phyloP scores from a whole-genome alignment of 2,888 invertebrate species.

The Diarsia dahlii region DNA sequence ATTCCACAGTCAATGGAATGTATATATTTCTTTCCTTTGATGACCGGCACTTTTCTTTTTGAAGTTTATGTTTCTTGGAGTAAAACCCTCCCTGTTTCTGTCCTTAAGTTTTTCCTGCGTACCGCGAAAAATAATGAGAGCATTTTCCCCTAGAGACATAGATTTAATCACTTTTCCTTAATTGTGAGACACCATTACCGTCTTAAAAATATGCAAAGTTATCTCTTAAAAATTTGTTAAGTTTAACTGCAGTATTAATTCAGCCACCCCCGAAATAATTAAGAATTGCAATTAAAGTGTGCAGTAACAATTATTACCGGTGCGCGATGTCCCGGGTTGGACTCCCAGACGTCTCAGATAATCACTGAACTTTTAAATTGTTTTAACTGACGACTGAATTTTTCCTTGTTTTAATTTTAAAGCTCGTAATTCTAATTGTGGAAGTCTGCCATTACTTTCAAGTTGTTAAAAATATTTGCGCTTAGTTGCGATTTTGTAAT shows the following conservation, averaged over 20 bases:
- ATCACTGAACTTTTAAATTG: conserved; percentile 74
- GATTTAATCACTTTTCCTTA: conserved; percentile 42
- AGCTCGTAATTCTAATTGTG: conserved; percentile 53
- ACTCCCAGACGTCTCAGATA: conserved; percentile 70
- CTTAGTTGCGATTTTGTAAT: conserved; percentile 14
- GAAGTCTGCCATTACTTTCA: conserved; percentile 41
- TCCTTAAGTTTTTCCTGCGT: neutral
- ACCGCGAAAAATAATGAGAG: neutral
- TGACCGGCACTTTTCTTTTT: neutral
- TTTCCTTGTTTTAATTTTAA: conserved; percentile 65
- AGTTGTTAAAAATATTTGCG: conserved; percentile 23
- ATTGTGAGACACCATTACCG: conserved; percentile 40
- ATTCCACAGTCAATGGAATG: neutral
- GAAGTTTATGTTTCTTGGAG: neutral
- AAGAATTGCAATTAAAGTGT: conserved; percentile 70
- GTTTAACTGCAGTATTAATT: conserved; percentile 71
- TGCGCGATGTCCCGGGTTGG: conserved; percentile 64
- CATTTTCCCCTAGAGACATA: neutral
- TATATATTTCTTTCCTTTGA: neutral
- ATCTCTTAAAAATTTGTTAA: conserved; percentile 71
- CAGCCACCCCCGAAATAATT: conserved; percentile 70
- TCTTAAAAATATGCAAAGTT: conserved; percentile 61
- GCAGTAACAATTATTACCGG: conserved; percentile 70
- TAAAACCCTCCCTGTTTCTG: no score
- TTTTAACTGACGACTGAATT: conserved; percentile 61